Conservation (phyloP, 2,888 invertebrate species). For the Zeuzera pyrina region DNA sequence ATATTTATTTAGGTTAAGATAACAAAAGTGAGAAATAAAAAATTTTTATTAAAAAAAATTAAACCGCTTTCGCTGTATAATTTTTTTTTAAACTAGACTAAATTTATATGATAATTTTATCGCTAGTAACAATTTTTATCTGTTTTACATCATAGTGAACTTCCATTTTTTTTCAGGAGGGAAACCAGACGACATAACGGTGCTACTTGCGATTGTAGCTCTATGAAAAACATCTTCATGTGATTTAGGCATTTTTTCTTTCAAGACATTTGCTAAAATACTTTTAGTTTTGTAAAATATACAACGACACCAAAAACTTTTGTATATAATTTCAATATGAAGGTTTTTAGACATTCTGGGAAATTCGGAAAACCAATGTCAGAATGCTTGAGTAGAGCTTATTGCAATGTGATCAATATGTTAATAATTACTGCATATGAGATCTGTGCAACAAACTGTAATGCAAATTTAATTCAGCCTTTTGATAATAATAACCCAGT, state of each 20-base stretch:
- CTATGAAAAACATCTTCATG: constrained; percentile 73
- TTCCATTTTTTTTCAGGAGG: constrained; percentile 82
- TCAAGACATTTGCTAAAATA: constrained; percentile 34
- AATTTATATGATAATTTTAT: not conserved
- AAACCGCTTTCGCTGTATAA: too few relatives aligned
- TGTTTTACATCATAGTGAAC: not conserved
- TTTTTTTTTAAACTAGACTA: not conserved
- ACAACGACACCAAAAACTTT: constrained; percentile 54
- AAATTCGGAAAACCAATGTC: too few relatives aligned
- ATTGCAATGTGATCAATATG: too few relatives aligned
- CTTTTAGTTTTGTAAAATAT: constrained; percentile 39
- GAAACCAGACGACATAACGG: constrained; percentile 99
- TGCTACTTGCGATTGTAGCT: constrained; percentile 94
- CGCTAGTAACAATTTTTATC: not conserved
- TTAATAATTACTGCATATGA: too few relatives aligned
- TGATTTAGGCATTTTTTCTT: constrained; percentile 47
- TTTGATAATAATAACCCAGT: too few relatives aligned
- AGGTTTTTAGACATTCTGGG: too few relatives aligned
- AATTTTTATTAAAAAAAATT: too few relatives aligned
- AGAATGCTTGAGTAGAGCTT: too few relatives aligned
- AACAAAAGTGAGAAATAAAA: too few relatives aligned
- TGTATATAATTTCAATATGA: not conserved
- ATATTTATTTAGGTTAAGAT: too few relatives aligned
- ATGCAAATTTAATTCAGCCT: too few relatives aligned
- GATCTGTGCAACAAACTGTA: too few relatives aligned